These are phyloP conservation scores for Clarias gariepinus DNA, from an alignment of 2,113 vertebrate genomes.

Conservation along the genomic window DNA sequence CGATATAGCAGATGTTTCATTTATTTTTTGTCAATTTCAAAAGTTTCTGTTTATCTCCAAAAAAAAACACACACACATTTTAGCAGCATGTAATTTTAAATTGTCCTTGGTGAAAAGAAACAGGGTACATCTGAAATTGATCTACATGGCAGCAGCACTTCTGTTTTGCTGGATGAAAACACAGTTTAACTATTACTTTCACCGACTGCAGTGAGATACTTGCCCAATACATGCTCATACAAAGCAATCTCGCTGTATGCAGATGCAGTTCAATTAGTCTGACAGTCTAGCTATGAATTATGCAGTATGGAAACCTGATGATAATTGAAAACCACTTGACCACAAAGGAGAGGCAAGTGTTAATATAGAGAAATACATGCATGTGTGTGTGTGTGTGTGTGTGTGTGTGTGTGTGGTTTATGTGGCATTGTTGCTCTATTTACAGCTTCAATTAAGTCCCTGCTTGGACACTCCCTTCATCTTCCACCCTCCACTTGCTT, in stretches of 20 bases:
- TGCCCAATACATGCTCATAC: background rate
- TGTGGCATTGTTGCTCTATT: slow-evolving; percentile 36
- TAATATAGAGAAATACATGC: slow-evolving; percentile 15
- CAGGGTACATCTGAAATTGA: background rate
- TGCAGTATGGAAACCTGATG: slow-evolving; percentile 13
- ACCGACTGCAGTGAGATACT: background rate
- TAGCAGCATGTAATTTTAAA: background rate
- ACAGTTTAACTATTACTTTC: background rate
- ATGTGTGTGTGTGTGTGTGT: slow-evolving; percentile 16
- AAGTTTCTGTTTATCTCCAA: background rate
- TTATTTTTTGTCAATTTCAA: background rate
- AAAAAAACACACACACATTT: background rate
- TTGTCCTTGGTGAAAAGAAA: background rate
- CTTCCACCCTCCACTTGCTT: slow-evolving; percentile 40
- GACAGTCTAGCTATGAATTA: slow-evolving; percentile 13
- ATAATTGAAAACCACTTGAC: slow-evolving; percentile 38
- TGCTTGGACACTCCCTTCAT: slow-evolving; percentile 42
- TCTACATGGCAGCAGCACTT: no score
- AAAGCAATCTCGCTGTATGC: background rate
- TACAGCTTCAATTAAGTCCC: slow-evolving; percentile 48
- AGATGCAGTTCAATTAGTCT: background rate
- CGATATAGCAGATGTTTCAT: background rate
- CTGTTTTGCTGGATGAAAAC: background rate
- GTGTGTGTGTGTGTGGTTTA: slow-evolving; percentile 37
- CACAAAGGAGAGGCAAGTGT: slow-evolving; percentile 9